Evolutionary conservation across 2,888 invertebrate species (phyloP).

Genomic region (Himalopsyche anomala): DNA sequence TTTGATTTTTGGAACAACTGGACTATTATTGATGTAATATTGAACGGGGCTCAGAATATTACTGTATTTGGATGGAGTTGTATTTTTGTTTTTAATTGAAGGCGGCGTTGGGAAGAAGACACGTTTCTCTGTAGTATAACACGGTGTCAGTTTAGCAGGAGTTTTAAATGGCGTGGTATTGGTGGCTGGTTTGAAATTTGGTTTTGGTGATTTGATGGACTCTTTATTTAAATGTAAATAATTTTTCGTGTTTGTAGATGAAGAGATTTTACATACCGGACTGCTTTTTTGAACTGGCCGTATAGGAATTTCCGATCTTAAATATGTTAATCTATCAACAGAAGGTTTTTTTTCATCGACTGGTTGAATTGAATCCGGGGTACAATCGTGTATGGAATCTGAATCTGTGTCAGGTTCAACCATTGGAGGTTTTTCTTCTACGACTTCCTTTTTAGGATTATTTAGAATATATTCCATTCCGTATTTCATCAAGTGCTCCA

Average conservation of each 20-base stretch:
- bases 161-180: background rate
- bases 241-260: background rate
- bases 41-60: conserved; percentile 72
- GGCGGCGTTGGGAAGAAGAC: conserved; percentile 29
- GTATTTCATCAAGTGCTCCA: conserved; percentile 71
- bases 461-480: conserved; percentile 68
- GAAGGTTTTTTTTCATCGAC: background rate
- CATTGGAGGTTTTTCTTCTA: conserved; percentile 48
- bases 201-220: background rate
- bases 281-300: background rate
- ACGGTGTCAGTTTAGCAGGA: conserved; percentile 52
- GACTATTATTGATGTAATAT: conserved; percentile 71
- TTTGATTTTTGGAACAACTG: conserved; percentile 69
- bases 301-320: background rate
- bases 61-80: conserved; percentile 66
- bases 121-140: conserved; percentile 45
- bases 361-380: background rate
- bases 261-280: background rate
- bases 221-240: conserved; percentile 20
- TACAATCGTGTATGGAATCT: background rate
- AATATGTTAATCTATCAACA: background rate
- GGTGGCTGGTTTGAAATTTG: conserved; percentile 2
- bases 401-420: background rate
- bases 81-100: background rate
- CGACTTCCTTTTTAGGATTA: conserved; percentile 64